phyloP scores from a whole-genome alignment of 2,113 vertebrate genomes.

The Elachura formosa region DNA sequence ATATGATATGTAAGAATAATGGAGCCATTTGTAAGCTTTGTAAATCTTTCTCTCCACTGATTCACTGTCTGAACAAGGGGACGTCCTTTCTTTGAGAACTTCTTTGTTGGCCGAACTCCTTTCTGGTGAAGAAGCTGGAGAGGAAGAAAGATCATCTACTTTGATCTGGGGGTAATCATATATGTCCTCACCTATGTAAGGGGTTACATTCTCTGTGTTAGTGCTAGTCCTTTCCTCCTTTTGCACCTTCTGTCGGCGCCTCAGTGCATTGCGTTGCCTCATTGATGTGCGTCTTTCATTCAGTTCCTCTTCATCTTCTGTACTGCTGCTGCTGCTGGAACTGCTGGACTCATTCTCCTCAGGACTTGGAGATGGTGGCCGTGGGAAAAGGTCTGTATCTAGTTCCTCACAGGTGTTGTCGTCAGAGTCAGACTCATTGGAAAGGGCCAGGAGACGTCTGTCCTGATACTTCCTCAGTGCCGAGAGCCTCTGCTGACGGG shows the following conservation, averaged over 20 bases:
- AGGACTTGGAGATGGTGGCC: constrained; percentile 89
- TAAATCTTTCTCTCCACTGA: constrained; percentile 81
- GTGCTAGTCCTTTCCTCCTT: constrained; percentile 77
- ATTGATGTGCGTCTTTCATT: constrained; percentile 81
- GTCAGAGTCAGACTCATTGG: constrained; percentile 86
- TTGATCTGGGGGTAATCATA: constrained; percentile 90
- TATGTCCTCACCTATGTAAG: constrained; percentile 85
- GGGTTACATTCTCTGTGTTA: constrained; percentile 54
- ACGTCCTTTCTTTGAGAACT: constrained; percentile 59
- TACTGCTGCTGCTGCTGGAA: constrained; percentile 83
- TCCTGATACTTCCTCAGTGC: constrained; percentile 80
- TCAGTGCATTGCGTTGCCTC: constrained; percentile 84
- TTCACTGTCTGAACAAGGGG: constrained; percentile 74
- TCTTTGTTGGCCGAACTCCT: constrained; percentile 63
- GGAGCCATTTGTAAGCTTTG: constrained; percentile 82
- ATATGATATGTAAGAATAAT: constrained; percentile 80
- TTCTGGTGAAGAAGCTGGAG: constrained; percentile 80
- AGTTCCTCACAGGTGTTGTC: constrained; percentile 78
- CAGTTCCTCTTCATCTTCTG: constrained; percentile 77
- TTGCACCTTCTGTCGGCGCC: constrained; percentile 77
- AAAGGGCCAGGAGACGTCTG: constrained; percentile 82
- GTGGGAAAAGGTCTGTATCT: constrained; percentile 85
- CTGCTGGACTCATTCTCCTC: constrained; percentile 86
- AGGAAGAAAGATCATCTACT: constrained; percentile 85
- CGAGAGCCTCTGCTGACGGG: constrained; percentile 76